Conservation (phyloP, 2,113 vertebrate genomes). For the Scomber japonicus region DNA sequence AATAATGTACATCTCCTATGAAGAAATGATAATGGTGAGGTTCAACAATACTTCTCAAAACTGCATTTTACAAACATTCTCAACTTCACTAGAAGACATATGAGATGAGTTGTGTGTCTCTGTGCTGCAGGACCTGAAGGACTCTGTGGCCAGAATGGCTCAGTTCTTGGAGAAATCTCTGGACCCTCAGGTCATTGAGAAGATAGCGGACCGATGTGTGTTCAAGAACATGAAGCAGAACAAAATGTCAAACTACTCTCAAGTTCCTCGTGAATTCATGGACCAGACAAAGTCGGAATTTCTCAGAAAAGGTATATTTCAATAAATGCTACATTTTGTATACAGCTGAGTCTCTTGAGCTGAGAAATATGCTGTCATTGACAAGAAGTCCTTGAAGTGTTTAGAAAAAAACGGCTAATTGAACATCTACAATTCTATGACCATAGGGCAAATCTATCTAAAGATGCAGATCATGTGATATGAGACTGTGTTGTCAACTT, state of each 20-base stretch:
- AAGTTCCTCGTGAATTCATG: constrained; percentile 70
- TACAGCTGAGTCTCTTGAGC: neutral
- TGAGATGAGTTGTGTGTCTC: constrained; percentile 4
- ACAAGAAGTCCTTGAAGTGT: too few species aligned
- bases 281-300: constrained; percentile 79
- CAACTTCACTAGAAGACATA: neutral
- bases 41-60: too few species aligned
- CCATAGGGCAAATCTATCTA: too few species aligned
- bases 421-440: too few species aligned
- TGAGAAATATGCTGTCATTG: too few species aligned
- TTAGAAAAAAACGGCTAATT: too few species aligned
- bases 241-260: constrained; percentile 83
- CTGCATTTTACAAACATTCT: neutral
- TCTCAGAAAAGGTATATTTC: constrained; percentile 80
- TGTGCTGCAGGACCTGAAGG: constrained; percentile 72
- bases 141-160: constrained; percentile 56
- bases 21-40: constrained; percentile 68
- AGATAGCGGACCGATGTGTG: constrained; percentile 72
- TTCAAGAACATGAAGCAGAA: constrained; percentile 85
- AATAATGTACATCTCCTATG: constrained; percentile 73
- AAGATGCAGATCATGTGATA: too few species aligned
- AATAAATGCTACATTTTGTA: neutral
- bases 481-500: too few species aligned
- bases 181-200: constrained; percentile 59
- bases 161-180: constrained; percentile 75